phyloP scores from a whole-genome alignment of 2,113 vertebrate species.

The Stomatorhinus ivindoensis region DNA sequence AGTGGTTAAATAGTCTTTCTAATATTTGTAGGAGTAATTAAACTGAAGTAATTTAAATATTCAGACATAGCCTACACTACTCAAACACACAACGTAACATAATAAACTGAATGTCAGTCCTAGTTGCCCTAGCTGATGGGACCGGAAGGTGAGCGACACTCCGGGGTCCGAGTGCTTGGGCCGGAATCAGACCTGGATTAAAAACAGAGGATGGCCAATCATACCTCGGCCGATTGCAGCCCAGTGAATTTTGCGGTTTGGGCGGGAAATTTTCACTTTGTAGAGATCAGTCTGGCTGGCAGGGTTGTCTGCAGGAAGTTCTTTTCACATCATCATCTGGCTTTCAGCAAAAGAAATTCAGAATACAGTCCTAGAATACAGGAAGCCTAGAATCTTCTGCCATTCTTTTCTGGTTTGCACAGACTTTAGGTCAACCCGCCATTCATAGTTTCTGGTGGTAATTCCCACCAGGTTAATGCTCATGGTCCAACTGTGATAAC shows the following conservation, averaged over 20 bases:
- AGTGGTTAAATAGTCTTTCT: neutral
- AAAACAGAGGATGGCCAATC: neutral
- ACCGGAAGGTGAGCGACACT: neutral
- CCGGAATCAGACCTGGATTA: neutral
- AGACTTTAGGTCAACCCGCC: neutral
- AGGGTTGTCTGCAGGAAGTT: neutral
- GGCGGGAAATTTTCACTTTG: neutral
- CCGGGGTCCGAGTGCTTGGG: neutral
- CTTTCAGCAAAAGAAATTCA: no score
- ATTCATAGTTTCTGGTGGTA: neutral
- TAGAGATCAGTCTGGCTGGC: neutral
- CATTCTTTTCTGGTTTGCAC: neutral
- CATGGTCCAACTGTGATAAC: neutral
- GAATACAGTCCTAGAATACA: no score
- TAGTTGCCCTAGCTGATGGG: neutral
- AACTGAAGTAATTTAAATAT: neutral
- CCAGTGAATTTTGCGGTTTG: neutral
- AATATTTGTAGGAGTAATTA: neutral
- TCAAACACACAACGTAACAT: neutral
- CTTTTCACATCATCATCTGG: neutral
- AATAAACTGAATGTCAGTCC: neutral
- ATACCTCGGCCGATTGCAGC: neutral
- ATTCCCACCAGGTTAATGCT: neutral
- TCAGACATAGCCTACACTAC: neutral
- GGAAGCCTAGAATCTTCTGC: neutral